Conservation (phyloP, 1,140 invertebrate species). For the Hirudo medicinalis region DNA sequence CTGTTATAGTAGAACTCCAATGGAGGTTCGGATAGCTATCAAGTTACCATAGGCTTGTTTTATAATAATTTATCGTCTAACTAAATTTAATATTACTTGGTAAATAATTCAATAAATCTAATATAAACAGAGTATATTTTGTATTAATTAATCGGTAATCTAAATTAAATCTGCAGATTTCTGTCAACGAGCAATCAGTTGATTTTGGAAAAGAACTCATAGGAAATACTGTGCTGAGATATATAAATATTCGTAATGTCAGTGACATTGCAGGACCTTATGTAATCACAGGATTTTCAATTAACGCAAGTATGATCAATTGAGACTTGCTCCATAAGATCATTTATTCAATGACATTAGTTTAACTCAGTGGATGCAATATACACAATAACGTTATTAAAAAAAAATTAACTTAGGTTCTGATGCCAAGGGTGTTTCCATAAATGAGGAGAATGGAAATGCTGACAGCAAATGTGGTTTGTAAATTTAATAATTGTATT, state of each 20-base stretch:
- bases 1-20: too few relatives aligned
- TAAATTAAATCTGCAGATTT: background rate
- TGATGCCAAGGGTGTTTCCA: too few relatives aligned
- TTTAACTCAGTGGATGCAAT: too few relatives aligned
- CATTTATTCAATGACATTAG: background rate
- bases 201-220: conserved; percentile 2
- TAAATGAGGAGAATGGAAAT: too few relatives aligned
- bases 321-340: background rate
- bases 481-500: too few relatives aligned
- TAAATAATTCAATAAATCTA: too few relatives aligned
- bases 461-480: too few relatives aligned
- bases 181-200: background rate
- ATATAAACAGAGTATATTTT: background rate
- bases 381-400: too few relatives aligned
- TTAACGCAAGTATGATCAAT: background rate
- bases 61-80: background rate
- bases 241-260: background rate
- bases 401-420: too few relatives aligned
- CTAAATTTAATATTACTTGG: background rate
- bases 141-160: background rate
- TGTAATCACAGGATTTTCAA: background rate
- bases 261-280: background rate
- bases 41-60: background rate
- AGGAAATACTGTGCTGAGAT: background rate
- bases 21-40: too few relatives aligned